These are phyloP conservation scores for Rhaphigaster nebulosa DNA, from an alignment of 2,888 invertebrate species.

Conservation along the genomic window DNA sequence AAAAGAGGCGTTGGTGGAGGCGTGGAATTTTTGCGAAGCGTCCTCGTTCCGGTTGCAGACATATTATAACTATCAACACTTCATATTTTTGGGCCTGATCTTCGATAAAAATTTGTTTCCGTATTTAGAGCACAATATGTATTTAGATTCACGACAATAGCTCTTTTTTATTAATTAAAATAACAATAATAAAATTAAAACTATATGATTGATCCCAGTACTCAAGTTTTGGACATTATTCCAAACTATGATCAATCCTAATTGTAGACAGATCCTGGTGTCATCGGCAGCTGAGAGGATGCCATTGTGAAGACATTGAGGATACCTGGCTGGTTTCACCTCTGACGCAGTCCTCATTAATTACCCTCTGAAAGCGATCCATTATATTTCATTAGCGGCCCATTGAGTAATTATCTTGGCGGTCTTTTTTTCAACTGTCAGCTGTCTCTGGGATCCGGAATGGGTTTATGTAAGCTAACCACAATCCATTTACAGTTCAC, in stretches of 20 bases:
- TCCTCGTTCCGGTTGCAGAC: too few relatives aligned
- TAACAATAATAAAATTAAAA: too few relatives aligned
- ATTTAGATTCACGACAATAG: too few relatives aligned
- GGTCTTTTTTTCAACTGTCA: not conserved
- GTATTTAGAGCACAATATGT: too few relatives aligned
- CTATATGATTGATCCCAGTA: not conserved
- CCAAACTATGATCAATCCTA: not conserved
- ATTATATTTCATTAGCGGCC: slow-evolving; percentile 6
- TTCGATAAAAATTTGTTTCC: too few relatives aligned
- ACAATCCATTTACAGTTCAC: not conserved
- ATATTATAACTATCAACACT: too few relatives aligned
- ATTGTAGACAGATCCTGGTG: not conserved
- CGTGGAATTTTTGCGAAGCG: too few relatives aligned
- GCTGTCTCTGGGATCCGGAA: not conserved
- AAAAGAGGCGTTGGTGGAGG: too few relatives aligned
- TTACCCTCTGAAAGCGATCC: not conserved
- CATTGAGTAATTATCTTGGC: not conserved
- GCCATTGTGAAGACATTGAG: not conserved
- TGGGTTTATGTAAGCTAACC: not conserved
- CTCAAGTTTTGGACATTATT: not conserved
- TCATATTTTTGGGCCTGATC: too few relatives aligned
- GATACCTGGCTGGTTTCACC: not conserved
- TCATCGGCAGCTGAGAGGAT: too few relatives aligned
- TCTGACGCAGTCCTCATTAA: not conserved
- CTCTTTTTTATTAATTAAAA: too few relatives aligned